These are phyloP conservation scores for Oreohelix idahoensis DNA, from an alignment of 1,140 invertebrate species.

Conservation along the genomic window DNA sequence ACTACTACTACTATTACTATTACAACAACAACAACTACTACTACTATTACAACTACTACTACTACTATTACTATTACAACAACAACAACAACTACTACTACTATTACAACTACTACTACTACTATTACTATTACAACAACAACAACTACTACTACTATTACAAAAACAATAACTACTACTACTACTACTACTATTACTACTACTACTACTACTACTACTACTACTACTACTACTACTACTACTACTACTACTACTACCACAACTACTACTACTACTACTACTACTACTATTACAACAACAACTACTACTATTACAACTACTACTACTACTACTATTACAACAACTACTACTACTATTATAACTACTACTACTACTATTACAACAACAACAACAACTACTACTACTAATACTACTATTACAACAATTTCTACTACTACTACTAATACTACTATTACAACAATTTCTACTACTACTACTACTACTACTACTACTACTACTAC, in stretches of 20 bases:
- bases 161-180: slow-evolving; percentile 13
- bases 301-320: neutral
- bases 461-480: neutral
- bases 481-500: slow-evolving; percentile 37
- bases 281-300: slow-evolving; percentile 3
- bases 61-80: neutral
- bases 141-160: slow-evolving; percentile 37
- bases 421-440: neutral
- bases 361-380: slow-evolving; percentile 38
- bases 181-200: slow-evolving; percentile 32
- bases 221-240: slow-evolving; percentile 39
- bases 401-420: slow-evolving; percentile 40
- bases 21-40: too few relatives aligned
- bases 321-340: neutral
- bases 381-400: slow-evolving; percentile 42
- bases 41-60: too few relatives aligned
- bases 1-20: neutral
- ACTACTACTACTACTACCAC: slow-evolving; percentile 44
- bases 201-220: slow-evolving; percentile 18
- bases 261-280: slow-evolving; percentile 43
- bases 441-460: neutral
- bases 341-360: neutral
- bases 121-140: slow-evolving; percentile 44
- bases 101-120: slow-evolving; percentile 41
- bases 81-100: slow-evolving; percentile 41